phyloP scores from a whole-genome alignment of 1,140 invertebrate genomes.

The Andrena cerasifolii region DNA sequence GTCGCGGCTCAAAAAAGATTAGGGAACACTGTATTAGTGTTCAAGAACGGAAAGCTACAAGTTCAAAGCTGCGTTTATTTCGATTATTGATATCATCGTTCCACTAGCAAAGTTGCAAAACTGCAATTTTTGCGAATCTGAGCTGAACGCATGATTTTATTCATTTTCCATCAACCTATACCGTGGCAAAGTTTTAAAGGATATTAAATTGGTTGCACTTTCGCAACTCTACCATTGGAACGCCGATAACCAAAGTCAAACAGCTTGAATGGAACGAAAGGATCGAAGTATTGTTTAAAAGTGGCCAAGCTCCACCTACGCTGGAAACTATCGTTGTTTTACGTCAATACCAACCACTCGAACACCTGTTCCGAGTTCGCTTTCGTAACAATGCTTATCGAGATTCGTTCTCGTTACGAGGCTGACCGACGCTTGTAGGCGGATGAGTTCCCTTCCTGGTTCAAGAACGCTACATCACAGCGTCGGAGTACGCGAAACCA shows the following conservation, averaged over 20 bases:
- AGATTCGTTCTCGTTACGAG: constrained; percentile 41
- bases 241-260: neutral
- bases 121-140: too few species aligned
- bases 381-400: constrained; percentile 54
- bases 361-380: constrained; percentile 47
- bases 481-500: neutral
- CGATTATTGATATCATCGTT: too few species aligned
- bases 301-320: neutral
- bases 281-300: neutral
- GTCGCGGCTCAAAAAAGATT: too few species aligned
- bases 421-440: constrained; percentile 33
- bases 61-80: too few species aligned
- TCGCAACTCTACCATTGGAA: too few species aligned
- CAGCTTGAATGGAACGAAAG: neutral
- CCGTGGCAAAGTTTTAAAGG: too few species aligned
- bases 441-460: constrained; percentile 50
- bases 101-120: too few species aligned
- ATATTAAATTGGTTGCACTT: too few species aligned
- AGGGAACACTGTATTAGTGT: too few species aligned
- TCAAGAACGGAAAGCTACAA: too few species aligned
- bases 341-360: constrained; percentile 5
- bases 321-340: constrained; percentile 26
- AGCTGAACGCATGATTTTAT: too few species aligned
- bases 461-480: constrained; percentile 3
- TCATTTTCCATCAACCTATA: too few species aligned